Base-by-base conservation (phyloP, 2,797 vertebrate genomes). In the Uromys caudimaculatus region DNA sequence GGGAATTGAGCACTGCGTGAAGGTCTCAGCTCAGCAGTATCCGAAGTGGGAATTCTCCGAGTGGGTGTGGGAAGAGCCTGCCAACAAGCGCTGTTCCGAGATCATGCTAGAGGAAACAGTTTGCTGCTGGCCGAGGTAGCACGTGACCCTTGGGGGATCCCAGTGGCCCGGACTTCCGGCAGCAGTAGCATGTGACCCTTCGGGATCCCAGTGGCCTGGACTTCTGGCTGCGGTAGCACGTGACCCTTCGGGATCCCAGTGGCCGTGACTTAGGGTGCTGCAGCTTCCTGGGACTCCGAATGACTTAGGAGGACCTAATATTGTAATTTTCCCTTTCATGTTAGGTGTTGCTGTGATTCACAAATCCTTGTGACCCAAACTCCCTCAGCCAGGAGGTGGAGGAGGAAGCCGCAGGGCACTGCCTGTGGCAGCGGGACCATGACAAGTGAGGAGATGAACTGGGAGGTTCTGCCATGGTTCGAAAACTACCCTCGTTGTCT, bases 271-370 rank as follows among this genome's bases (percentile, higher is more conserved):
- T 41, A 64, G 62, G 64, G 3, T 82, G 3, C 21, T 13, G 56
- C n/a, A 24, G 58, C 58, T 71, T 67, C 60, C 47, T 67, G 76
- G 35, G 23, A n/a, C 27, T 69, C 71, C 0, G 35, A 1, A 0
- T 91, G 95, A 0, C 23, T 67, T 23, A 54, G 94, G 84, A 96
- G 75, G 95, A 81, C 64, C 64, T 93, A 1, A 8, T 4, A 0
- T 93, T 83, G 73, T 73, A 64, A 98, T 19, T 97, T 89, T 93
- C 1, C 0, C 60, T 97, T 97, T 95, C 54, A 0, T 92, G 73
- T 89, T 97, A 99, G 98, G 98, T 93, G 98, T 99, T 94, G 98
- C 98, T 92, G 98, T 99, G 97, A 99, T 99, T 98, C 98, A 99
- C 96, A 99, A 99, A 86, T 98, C 98, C 0, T 98, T 99, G 98